Conservation (phyloP, 1,140 invertebrate species). For the Sycophaga agraensis region DNA sequence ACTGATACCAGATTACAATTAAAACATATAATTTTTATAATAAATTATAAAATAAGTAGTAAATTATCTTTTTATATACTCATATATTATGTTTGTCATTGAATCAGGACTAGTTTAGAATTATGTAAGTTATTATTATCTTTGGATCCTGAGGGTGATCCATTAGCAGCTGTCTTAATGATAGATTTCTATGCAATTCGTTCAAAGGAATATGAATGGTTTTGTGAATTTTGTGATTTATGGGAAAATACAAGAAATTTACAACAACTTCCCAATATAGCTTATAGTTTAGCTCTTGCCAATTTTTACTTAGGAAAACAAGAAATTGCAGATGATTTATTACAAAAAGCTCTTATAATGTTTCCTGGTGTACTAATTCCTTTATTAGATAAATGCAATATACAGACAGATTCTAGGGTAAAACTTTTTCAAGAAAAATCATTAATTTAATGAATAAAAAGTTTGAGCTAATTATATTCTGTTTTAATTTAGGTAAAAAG, state of each 20-base stretch:
- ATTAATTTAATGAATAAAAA: neutral
- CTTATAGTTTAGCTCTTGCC: conserved; percentile 81
- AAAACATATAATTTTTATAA: no score
- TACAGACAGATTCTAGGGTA: conserved; percentile 70
- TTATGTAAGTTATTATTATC: conserved; percentile 75
- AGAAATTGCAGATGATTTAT: conserved; percentile 63
- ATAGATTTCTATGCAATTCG: conserved; percentile 88
- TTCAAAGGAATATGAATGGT: conserved; percentile 80
- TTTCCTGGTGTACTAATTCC: conserved; percentile 78
- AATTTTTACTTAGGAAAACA: conserved; percentile 61
- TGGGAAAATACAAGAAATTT: conserved; percentile 72
- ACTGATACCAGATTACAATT: no score
- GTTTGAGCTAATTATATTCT: conserved; percentile 3
- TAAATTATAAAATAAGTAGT: neutral
- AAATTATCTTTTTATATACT: neutral
- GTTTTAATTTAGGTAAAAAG: conserved; percentile 38
- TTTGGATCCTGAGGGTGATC: conserved; percentile 82
- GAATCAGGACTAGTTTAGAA: conserved; percentile 72
- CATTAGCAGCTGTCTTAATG: conserved; percentile 76
- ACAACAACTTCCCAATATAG: conserved; percentile 83
- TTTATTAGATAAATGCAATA: conserved; percentile 76
- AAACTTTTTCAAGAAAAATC: conserved; percentile 17
- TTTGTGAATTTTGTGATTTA: conserved; percentile 70
- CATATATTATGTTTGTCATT: conserved; percentile 2
- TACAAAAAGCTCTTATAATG: conserved; percentile 80